phyloP scores from a whole-genome alignment of 2,113 vertebrate species.

The Lycaon pictus region DNA sequence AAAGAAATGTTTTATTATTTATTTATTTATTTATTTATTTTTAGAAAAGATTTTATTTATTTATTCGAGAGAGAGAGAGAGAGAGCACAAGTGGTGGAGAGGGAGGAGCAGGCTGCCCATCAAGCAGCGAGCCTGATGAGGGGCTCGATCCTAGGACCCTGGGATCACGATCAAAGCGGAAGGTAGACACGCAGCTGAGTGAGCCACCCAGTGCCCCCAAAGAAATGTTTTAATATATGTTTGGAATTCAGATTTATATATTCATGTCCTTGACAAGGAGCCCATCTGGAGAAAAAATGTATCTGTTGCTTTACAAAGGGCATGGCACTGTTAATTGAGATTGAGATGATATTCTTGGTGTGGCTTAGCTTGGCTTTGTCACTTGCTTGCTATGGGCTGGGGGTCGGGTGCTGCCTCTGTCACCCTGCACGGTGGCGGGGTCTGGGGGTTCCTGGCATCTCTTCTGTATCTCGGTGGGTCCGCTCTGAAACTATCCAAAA shows the following conservation, averaged over 20 bases:
- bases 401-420: fast-evolving
- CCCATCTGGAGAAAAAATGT: fast-evolving
- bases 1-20: neutral
- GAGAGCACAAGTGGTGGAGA: too few species aligned
- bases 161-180: too few species aligned
- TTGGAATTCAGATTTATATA: neutral
- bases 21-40: too few species aligned
- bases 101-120: too few species aligned
- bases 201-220: too few species aligned
- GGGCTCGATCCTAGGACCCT: too few species aligned
- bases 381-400: fast-evolving
- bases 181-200: too few species aligned
- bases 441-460: neutral
- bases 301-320: neutral
- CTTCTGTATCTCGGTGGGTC: neutral
- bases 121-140: too few species aligned
- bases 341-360: fast-evolving
- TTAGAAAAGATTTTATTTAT: too few species aligned
- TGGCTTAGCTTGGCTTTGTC: neutral
- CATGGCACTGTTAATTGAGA: fast-evolving
- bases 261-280: neutral
- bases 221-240: neutral
- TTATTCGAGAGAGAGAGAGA: too few species aligned
- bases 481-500: neutral
- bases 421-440: fast-evolving